Evolutionary conservation across 2,888 invertebrate species (phyloP), one percentile per base, ranked within the genome.

Genomic region (Rhodophaea formosa): DNA sequence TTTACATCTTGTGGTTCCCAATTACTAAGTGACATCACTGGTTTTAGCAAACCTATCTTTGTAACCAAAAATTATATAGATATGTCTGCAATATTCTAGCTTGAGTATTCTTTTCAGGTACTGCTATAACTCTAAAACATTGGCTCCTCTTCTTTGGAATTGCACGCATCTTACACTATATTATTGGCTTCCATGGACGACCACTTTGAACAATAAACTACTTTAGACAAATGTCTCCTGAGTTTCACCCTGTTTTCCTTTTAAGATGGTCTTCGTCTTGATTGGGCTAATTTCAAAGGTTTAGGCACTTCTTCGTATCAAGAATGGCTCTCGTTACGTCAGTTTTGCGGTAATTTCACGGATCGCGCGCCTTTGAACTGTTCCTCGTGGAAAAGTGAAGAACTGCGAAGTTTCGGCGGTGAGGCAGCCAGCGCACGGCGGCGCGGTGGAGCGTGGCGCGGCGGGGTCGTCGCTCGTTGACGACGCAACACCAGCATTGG

Each of bases 351-450:
- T 82, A 83, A 91, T 90, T 90, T 88, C 88, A 89, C 86, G 90
- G 87, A 75, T 81, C 69, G 79, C 79, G 84, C 78, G 74, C 76
- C 77, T 80, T 75, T 77, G 79, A 77, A 77, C 81, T 78, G 82
- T 84, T 86, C 82, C 84, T 88, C 80, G 83, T 86, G 82, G 86
- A 86, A 88, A 88, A 88, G 88, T 86, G 86, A 88, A 89, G 89
- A 88, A 51, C 51, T 51, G 88, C 87, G 78, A 88, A 89, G 90
- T 87, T 91, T 91, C 86, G 88, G 89, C 87, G 86, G 82, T n/a
- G 35, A 17, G 35, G 51, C 35, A 17, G 35, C 51, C 16, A 51
- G 35, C 51, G 16, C 51, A 3, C 51, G 77, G 77, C 76, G 76
- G 79, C 72, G 82, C 87, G 82, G 75, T 77, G 82, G 80, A 84